Percentiles rank a stretch among this genome's conserved stretches.
phyloP scores from a whole-genome alignment of 1,140 invertebrate genomes.

The Caenorhabditis inopinata region DNA sequence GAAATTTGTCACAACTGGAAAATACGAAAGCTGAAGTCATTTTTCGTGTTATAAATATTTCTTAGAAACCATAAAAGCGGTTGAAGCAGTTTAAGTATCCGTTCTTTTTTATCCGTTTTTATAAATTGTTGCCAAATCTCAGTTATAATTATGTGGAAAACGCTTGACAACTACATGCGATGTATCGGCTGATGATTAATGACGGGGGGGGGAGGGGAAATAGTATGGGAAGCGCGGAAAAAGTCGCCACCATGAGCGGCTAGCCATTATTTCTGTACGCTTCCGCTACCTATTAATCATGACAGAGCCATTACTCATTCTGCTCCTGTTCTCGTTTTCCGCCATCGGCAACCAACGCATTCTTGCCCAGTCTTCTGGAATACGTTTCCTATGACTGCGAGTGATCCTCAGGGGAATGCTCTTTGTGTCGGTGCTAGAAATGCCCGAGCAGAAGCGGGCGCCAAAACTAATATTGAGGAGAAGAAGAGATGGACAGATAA shows the following conservation, averaged over 20 bases:
- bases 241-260: neutral
- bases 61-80: too few species aligned
- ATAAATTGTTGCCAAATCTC: too few species aligned
- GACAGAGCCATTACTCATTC: neutral
- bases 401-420: neutral
- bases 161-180: too few species aligned
- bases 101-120: too few species aligned
- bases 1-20: too few species aligned
- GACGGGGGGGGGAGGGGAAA: neutral
- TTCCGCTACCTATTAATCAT: slow-evolving; percentile 23
- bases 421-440: neutral
- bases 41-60: too few species aligned
- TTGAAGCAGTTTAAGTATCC: too few species aligned
- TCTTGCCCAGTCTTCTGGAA: neutral
- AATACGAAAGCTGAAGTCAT: too few species aligned
- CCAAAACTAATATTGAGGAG: slow-evolving; percentile 33
- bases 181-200: neutral
- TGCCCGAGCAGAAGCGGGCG: neutral
- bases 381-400: slow-evolving; percentile 3
- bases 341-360: neutral
- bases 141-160: too few species aligned
- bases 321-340: neutral
- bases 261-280: slow-evolving; percentile 12
- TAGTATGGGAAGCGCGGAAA: neutral
- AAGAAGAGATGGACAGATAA: slow-evolving; percentile 27